phyloP scores from a whole-genome alignment of 2,113 vertebrate species.

The Mellivora capensis region DNA sequence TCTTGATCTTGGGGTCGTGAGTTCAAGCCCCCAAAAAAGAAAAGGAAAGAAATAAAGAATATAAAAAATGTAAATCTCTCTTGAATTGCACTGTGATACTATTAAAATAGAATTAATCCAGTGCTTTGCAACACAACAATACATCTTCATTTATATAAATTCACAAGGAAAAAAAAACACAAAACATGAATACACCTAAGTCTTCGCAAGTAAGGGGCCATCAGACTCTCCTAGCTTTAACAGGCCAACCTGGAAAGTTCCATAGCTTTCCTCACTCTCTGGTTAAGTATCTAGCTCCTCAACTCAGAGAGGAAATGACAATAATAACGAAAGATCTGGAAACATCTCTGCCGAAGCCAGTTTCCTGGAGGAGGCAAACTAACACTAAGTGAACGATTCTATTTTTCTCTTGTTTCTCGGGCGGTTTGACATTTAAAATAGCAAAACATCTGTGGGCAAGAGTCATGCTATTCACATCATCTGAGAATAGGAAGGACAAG shows the following conservation, averaged over 20 bases:
- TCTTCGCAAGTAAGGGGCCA: neutral
- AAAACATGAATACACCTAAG: neutral
- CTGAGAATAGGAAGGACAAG: neutral
- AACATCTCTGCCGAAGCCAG: neutral
- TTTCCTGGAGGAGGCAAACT: neutral
- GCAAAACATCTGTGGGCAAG: neutral
- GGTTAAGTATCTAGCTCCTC: neutral
- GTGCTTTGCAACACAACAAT: neutral
- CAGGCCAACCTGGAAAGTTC: neutral
- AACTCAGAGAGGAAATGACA: neutral
- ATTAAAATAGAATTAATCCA: neutral
- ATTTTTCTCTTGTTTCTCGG: neutral
- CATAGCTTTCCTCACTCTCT: neutral
- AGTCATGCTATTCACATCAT: neutral
- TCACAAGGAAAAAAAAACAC: neutral
- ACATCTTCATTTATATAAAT: neutral
- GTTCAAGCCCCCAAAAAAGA: neutral
- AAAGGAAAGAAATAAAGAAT: neutral
- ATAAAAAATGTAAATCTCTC: neutral
- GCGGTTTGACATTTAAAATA: neutral
- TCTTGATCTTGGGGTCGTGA: neutral
- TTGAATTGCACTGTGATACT: neutral
- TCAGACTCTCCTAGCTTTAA: neutral
- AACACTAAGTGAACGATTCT: neutral
- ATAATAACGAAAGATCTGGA: neutral